Evolutionary conservation across 2,113 vertebrate species (phyloP).

Genomic region (Rallus limicola): DNA sequence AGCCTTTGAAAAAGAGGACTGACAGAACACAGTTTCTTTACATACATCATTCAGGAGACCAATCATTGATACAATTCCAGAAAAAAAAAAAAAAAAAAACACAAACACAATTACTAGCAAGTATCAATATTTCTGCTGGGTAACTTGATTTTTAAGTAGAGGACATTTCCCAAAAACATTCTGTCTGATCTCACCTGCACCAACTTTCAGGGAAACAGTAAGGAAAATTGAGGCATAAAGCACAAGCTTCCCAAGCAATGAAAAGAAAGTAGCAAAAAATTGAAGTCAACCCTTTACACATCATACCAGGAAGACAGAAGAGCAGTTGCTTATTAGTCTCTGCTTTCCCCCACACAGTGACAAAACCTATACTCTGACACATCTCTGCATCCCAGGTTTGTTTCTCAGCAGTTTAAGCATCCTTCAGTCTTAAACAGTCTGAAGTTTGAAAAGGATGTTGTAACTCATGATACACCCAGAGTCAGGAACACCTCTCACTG

Average conservation of each 20-base stretch:
- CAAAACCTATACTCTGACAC: neutral
- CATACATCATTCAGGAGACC: neutral
- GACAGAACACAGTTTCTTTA: neutral
- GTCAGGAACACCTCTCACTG: rapidly evolving
- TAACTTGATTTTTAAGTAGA: neutral
- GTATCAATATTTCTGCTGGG: neutral
- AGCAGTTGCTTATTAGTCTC: neutral
- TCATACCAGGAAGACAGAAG: neutral
- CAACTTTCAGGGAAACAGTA: neutral
- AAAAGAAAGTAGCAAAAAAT: neutral
- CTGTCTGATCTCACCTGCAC: neutral
- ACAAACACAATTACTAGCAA: neutral
- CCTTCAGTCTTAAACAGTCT: neutral
- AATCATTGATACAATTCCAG: neutral
- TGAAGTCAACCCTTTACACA: neutral
- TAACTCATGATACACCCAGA: neutral
- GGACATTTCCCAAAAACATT: neutral
- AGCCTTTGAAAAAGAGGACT: neutral
- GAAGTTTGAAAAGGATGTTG: neutral
- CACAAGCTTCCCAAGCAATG: neutral
- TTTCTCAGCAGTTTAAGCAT: neutral
- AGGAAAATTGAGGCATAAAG: neutral
- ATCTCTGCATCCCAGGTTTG: neutral
- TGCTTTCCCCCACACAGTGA: neutral
- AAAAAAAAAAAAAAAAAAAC: neutral